A percentile compares a stretch with the other conserved stretches of the same genome.
Conservation (phyloP, 2,113 vertebrate genomes). For the Urocolius indicus region DNA sequence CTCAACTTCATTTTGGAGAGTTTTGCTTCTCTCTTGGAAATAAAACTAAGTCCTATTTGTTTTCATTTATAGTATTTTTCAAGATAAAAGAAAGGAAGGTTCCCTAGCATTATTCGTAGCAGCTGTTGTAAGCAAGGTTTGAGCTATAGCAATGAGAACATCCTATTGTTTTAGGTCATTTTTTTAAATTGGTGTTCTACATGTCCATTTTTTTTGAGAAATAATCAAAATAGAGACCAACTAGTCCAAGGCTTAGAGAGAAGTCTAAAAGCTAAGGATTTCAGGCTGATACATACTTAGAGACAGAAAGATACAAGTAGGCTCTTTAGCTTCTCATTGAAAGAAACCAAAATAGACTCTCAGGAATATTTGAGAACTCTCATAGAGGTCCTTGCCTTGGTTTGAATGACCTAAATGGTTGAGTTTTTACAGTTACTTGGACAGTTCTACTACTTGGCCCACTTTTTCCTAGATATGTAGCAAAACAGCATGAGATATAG, state of each 20-base stretch:
- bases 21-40: background rate
- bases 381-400: background rate
- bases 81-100: background rate
- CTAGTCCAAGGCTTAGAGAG: background rate
- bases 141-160: background rate
- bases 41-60: background rate
- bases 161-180: background rate
- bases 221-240: background rate
- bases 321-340: background rate
- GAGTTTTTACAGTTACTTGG: background rate
- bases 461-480: background rate
- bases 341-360: background rate
- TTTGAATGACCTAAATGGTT: background rate
- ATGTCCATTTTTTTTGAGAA: background rate
- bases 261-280: background rate
- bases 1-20: background rate
- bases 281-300: background rate
- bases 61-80: background rate
- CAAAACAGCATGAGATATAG: background rate
- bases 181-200: background rate
- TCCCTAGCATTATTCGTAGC: background rate
- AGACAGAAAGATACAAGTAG: background rate
- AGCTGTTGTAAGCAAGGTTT: background rate
- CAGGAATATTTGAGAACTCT: background rate
- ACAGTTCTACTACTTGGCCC: background rate